Evolutionary conservation across 2,888 invertebrate genomes (phyloP), one percentile per base, ranked within the genome.

Genomic region (Candidula unifasciata): DNA sequence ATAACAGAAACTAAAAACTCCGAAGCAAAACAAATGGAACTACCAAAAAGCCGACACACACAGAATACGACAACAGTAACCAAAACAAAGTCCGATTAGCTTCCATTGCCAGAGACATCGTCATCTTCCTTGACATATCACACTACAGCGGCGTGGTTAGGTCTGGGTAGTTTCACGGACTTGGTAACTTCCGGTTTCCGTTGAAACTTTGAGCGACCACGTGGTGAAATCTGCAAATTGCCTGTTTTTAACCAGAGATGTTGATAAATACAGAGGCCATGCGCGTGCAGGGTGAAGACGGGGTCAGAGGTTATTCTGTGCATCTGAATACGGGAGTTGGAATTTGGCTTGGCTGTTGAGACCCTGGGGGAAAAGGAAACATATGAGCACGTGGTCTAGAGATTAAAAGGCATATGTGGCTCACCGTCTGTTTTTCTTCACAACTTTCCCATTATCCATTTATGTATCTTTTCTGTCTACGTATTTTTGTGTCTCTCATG

Each of bases 1-100:
- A 52, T 68, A 52, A 66, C 66, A 35, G 44, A 79, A 79, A 30
- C 79, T 30, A 79, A 79, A 27, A 1, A 21, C 68, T 3, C 16
- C 35, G 21, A 64, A 78, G n/a, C 52, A 78, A 78, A 78, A 78
- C 78, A 78, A 78, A 78, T 64, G 37, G 64, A 37, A 78, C 78
- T 44, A 64, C 33, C 64, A 60, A 35, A 64, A 78, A n/a, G 30
- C 24, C 37, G 78, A 78, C 66, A 68, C 27, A 52, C n/a, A 44
- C 79, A 30, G 33, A 68, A 44, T 64, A 68, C 44, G 66, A 44
- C 37, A 44, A 30, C 16, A 10, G 21, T 44, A 79, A 79, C 66
- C 79, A 79, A 79, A 79, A 79, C 79, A 79, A 64, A 66, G 6
- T 10, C 37, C 66, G 79, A 79, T 79, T 79, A 79, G 37, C 44